These are phyloP conservation scores for Cinclus mexicanus DNA, from an alignment of 2,113 vertebrate genomes.

Conservation along the genomic window DNA sequence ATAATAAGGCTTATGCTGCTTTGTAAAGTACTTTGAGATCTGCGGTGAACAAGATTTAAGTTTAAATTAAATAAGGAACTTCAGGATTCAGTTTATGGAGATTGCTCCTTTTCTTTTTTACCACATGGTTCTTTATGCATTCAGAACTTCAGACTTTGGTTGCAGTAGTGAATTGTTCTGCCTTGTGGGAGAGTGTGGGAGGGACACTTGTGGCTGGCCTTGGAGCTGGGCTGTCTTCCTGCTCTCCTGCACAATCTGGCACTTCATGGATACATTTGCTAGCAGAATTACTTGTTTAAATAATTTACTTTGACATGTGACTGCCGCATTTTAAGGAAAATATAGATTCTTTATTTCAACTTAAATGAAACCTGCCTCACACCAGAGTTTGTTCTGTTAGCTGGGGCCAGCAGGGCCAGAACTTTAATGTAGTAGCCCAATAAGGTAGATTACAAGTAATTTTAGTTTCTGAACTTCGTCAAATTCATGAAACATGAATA, in stretches of 20 bases:
- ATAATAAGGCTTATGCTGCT: background rate
- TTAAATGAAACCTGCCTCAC: background rate
- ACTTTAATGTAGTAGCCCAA: background rate
- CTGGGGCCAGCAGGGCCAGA: background rate
- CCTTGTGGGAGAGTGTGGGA: background rate
- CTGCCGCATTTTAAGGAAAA: background rate
- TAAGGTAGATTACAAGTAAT: background rate
- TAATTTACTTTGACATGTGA: conserved; percentile 16
- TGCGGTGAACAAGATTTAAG: background rate
- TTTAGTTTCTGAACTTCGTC: background rate
- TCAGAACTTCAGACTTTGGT: background rate
- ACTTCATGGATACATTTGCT: conserved; percentile 32
- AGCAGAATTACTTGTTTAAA: conserved; percentile 19
- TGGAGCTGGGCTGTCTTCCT: background rate
- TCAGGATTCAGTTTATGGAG: background rate
- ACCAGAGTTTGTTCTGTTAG: background rate
- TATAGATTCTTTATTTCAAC: conserved; percentile 25
- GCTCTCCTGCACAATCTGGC: background rate
- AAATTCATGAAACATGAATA: background rate
- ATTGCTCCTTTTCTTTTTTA: background rate
- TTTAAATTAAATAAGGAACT: background rate
- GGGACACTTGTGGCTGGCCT: background rate
- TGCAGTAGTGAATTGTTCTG: background rate
- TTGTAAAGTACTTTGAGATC: background rate
- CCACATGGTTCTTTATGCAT: background rate